phyloP scores from a whole-genome alignment of 2,797 vertebrate species.

The Crocodylus rhombifer region DNA sequence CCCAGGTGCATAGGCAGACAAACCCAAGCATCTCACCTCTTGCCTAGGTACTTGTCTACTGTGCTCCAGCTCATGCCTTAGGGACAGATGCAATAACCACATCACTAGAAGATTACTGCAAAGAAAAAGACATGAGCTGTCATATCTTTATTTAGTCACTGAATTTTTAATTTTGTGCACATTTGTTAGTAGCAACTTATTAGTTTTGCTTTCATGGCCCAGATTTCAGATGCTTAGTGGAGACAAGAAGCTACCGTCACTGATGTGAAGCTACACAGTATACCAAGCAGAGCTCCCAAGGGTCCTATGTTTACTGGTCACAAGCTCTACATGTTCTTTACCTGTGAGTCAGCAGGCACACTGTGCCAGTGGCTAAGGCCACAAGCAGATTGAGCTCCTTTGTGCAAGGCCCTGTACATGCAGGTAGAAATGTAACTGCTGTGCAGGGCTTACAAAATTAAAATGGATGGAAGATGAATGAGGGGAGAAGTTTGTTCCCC shows the following conservation, averaged over 20 bases:
- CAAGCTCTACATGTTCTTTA: background rate
- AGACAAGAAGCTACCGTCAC: accelerated
- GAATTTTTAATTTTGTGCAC: background rate
- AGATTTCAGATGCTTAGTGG: background rate
- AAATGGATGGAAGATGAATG: background rate
- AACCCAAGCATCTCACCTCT: background rate
- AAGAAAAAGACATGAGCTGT: background rate
- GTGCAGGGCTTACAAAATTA: background rate
- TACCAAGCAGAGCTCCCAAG: background rate
- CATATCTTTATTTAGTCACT: background rate
- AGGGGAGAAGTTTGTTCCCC: background rate
- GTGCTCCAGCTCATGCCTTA: background rate
- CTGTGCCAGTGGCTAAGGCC: background rate
- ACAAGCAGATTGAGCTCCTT: background rate
- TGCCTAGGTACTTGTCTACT: background rate
- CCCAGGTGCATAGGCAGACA: background rate
- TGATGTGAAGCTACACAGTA: background rate
- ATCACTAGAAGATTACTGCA: background rate
- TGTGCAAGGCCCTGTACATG: background rate
- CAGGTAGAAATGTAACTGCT: accelerated
- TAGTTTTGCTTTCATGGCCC: background rate
- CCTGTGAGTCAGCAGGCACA: background rate
- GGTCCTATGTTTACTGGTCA: background rate
- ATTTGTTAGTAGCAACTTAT: background rate
- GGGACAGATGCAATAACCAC: background rate